phyloP scores from a whole-genome alignment of 1,140 invertebrate species.

The Lasaia peninsularis region DNA sequence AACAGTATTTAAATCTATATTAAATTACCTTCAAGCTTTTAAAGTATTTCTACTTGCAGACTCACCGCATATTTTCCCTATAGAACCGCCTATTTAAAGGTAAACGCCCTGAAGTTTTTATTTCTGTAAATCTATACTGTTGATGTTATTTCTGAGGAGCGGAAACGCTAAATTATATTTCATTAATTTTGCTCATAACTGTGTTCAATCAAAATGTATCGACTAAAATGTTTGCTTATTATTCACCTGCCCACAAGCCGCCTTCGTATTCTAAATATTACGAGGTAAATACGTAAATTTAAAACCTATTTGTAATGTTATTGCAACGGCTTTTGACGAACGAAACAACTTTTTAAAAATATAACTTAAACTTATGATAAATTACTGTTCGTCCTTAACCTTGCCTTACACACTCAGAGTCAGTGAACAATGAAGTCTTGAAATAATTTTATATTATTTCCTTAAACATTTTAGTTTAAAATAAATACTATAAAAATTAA shows the following conservation, averaged over 20 bases:
- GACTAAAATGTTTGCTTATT: not conserved
- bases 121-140: constrained; percentile 3
- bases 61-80: not conserved
- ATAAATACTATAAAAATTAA: too few relatives aligned
- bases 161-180: constrained; percentile 4
- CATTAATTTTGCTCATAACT: not conserved
- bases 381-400: too few relatives aligned
- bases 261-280: constrained; percentile 1
- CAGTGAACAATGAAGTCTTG: too few relatives aligned
- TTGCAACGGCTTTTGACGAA: not conserved
- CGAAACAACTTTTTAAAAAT: too few relatives aligned
- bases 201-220: not conserved
- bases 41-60: constrained; percentile 4
- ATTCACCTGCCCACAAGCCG: constrained; percentile 1
- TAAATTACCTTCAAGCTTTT: not conserved
- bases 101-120: not conserved
- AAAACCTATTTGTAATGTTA: not conserved
- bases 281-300: not conserved
- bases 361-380: too few relatives aligned
- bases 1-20: constrained; percentile 5
- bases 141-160: not conserved
- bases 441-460: too few relatives aligned
- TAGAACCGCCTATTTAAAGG: not conserved
- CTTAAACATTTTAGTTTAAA: too few relatives aligned
- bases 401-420: too few relatives aligned